Base-by-base conservation (phyloP, 2,797 vertebrate genomes). In the Nannoperca obscura region DNA sequence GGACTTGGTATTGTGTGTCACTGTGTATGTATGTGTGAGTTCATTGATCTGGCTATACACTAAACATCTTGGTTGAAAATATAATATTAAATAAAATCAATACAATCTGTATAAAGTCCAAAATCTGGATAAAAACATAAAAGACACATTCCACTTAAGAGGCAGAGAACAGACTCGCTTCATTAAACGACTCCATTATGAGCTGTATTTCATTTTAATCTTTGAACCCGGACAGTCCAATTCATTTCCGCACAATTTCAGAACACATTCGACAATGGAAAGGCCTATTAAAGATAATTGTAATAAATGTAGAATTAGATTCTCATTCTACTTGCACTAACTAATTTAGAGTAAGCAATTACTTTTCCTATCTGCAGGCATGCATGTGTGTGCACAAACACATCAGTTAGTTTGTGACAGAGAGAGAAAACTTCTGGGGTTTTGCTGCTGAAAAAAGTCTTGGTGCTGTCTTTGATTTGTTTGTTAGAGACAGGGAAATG, bases 271-370 rank as follows among this genome's bases (percentile, higher is more conserved):
- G 20, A 89, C 88, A 86, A 90, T 74, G 36, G 70, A 80, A 72
- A 87, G 83, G 82, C 81, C 86, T 73, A 87, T 90, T 89, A 90
- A 88, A 85, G 85, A 92, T 87, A 90, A 90, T 90, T 88, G 86
- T 85, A 92, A 90, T 85, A 89, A 90, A 90, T 83, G 86, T 88
- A 82, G 83, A 90, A 92, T 92, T 86, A 86, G 81, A 86, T 87
- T 89, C 78, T 87, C 74, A 86, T 82, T 49, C 83, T 84, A 81
- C 86, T 90, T 88, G 87, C 81, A 69, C 81, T 49, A 71, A 89
- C 90, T 84, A 89, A 92, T 92, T 93, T 89, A 81, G 88, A 90
- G 81, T 88, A 86, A 88, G 87, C 84, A 89, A 86, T 91, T 88
- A 86, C 81, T 81, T 87, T 89, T 68, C 60, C 84, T 90, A 83